Conservation (phyloP, 2,888 invertebrate genomes). For the Nemotelus pantherinus region DNA sequence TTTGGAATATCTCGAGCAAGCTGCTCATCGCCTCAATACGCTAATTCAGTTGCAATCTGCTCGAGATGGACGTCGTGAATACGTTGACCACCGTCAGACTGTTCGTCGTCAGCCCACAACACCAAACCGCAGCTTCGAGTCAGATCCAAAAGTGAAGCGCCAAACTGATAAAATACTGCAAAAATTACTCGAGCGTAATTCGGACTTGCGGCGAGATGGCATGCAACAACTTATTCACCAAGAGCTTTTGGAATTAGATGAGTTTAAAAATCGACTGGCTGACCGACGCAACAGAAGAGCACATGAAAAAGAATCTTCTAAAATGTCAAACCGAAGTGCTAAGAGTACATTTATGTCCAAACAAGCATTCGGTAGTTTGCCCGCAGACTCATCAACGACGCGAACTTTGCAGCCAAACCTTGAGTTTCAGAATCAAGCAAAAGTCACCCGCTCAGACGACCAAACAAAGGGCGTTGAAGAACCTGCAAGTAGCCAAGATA, state of each 20-base stretch:
- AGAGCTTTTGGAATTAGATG: neutral
- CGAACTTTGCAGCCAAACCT: too few species aligned
- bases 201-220: neutral
- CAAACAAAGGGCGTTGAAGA: too few species aligned
- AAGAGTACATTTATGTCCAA: too few species aligned
- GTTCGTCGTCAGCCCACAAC: neutral
- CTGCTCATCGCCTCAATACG: slow-evolving; percentile 1
- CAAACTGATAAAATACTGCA: neutral
- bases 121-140: neutral
- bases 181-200: neutral
- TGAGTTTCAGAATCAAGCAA: too few species aligned
- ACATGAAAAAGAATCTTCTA: too few species aligned
- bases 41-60: slow-evolving; percentile 9
- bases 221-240: slow-evolving; percentile 4
- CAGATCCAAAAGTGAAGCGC: neutral
- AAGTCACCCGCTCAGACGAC: too few species aligned
- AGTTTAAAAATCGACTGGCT: neutral
- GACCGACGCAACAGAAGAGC: neutral
- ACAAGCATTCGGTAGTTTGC: too few species aligned
- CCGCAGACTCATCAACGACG: too few species aligned
- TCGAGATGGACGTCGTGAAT: neutral
- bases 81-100: neutral
- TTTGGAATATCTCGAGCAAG: slow-evolving; percentile 25
- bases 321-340: too few species aligned
- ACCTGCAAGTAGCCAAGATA: too few species aligned